These are phyloP conservation scores for Apamea epomidion DNA, from an alignment of 2,888 invertebrate species.

Conservation along the genomic window DNA sequence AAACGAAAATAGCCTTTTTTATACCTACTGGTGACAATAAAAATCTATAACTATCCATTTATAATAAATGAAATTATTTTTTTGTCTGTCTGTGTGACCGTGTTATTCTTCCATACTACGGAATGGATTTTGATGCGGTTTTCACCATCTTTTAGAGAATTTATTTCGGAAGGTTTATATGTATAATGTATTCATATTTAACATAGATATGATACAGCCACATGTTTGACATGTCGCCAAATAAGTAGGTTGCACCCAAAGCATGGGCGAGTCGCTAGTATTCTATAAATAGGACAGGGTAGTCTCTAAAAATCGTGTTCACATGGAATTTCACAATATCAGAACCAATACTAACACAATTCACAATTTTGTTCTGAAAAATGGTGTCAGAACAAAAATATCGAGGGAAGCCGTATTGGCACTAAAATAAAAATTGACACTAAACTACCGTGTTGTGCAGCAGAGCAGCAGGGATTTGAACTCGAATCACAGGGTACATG, in stretches of 20 bases:
- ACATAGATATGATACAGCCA: not conserved
- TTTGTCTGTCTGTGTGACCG: not conserved
- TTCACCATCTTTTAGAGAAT: not conserved
- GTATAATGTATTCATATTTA: not conserved
- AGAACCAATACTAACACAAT: conserved; percentile 23
- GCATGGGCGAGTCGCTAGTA: not conserved
- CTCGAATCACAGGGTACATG: not conserved
- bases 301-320: conserved; percentile 4
- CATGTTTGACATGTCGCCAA: not conserved
- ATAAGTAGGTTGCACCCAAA: not conserved
- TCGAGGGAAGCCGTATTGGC: conserved; percentile 19
- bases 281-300: not conserved
- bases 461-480: conserved; percentile 17
- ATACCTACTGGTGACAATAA: not conserved
- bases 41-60: not conserved
- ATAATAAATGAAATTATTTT: not conserved
- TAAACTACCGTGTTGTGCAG: conserved; percentile 32
- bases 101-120: not conserved
- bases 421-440: conserved; percentile 54
- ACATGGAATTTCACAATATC: conserved; percentile 14
- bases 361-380: conserved; percentile 42
- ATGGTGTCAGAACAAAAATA: conserved; percentile 39
- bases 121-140: not conserved
- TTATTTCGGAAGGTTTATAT: not conserved
- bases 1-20: too few relatives aligned